A percentile compares a stretch with the other conserved stretches of the same genome.
phyloP scores from a whole-genome alignment of 2,888 invertebrate genomes.

The Eledona agricola region DNA sequence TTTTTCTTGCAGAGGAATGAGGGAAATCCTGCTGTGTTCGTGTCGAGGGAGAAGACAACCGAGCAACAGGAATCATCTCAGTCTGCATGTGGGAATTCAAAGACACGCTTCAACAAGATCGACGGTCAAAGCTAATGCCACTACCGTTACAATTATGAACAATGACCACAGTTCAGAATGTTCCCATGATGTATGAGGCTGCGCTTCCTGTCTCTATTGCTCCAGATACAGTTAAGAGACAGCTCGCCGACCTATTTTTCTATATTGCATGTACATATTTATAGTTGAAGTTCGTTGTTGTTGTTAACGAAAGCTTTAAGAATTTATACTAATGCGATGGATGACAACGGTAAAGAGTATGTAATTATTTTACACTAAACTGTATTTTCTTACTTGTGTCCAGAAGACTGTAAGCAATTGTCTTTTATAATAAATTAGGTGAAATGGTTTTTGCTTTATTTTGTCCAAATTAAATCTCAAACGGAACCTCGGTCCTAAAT shows the following conservation, averaged over 20 bases:
- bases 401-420: conserved; percentile 17
- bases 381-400: conserved; percentile 23
- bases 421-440: conserved; percentile 17
- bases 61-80: conserved; percentile 51
- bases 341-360: conserved; percentile 1
- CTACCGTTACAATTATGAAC: conserved; percentile 56
- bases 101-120: conserved; percentile 55
- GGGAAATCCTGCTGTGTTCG: conserved; percentile 77
- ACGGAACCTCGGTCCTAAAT: too few species aligned
- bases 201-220: conserved; percentile 54
- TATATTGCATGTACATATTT: conserved; percentile 10
- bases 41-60: conserved; percentile 52
- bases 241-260: conserved; percentile 8
- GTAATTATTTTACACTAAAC: conserved; percentile 3
- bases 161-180: conserved; percentile 57
- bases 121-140: conserved; percentile 54
- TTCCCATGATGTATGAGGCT: conserved; percentile 58
- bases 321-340: conserved; percentile 7
- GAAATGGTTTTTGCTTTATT: neutral
- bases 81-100: conserved; percentile 48
- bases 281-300: neutral
- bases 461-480: too few species aligned
- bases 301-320: conserved; percentile 6
- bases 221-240: conserved; percentile 47
- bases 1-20: conserved; percentile 72